A percentile compares a stretch with the other conserved stretches of the same genome.
Conservation (phyloP, 2,797 vertebrate genomes). For the Parauchenoglanis ngamensis region DNA sequence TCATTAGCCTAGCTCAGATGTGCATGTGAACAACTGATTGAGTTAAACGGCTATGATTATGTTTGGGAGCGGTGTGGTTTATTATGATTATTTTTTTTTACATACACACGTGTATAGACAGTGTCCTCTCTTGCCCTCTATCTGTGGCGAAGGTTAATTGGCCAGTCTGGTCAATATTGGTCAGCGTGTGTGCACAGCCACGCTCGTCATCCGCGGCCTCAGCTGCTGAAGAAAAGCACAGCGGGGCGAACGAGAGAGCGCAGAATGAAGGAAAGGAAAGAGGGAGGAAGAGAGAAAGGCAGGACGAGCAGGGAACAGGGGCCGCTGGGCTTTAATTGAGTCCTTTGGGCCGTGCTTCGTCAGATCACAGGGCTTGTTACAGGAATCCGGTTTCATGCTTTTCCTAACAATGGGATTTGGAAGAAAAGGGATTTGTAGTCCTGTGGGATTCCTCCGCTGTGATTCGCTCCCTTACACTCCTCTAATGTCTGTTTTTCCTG, state of each 20-base stretch:
- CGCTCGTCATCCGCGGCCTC: slow-evolving; percentile 62
- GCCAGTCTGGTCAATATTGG: slow-evolving; percentile 57
- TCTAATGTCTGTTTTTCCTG: slow-evolving; percentile 65
- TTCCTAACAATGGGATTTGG: slow-evolving; percentile 81
- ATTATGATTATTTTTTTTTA: slow-evolving; percentile 4
- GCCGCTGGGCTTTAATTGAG: slow-evolving; percentile 80
- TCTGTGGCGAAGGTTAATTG: slow-evolving; percentile 52
- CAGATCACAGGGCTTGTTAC: slow-evolving; percentile 83
- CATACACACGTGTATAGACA: slow-evolving; percentile 11
- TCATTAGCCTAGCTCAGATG: slow-evolving; percentile 54
- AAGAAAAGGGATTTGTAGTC: slow-evolving; percentile 77
- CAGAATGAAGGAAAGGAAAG: slow-evolving; percentile 43
- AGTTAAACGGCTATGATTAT: slow-evolving; percentile 49
- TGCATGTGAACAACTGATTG: slow-evolving; percentile 45
- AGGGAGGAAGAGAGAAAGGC: slow-evolving; percentile 50
- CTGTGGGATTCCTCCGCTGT: slow-evolving; percentile 70
- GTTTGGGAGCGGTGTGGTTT: background rate
- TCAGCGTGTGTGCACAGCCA: slow-evolving; percentile 60
- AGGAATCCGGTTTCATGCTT: slow-evolving; percentile 81
- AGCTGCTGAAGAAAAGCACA: slow-evolving; percentile 63
- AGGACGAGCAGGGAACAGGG: slow-evolving; percentile 69
- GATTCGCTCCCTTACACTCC: slow-evolving; percentile 64
- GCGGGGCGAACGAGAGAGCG: slow-evolving; percentile 45
- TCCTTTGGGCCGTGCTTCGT: slow-evolving; percentile 76
- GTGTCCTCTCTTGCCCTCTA: slow-evolving; percentile 35